Conservation (phyloP, 2,113 vertebrate species). For the Oxyura jamaicensis region DNA sequence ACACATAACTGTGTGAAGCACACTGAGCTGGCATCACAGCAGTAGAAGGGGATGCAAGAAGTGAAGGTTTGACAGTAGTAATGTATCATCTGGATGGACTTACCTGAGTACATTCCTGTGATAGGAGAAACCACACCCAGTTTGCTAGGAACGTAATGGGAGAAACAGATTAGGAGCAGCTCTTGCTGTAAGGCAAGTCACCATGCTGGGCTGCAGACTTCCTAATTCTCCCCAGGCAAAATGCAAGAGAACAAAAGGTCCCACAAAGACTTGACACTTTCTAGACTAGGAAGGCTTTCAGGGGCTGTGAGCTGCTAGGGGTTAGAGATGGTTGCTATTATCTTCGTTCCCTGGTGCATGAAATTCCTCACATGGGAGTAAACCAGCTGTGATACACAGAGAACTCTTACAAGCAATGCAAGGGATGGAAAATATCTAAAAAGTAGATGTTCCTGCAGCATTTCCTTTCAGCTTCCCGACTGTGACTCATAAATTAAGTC, state of each 20-base stretch:
- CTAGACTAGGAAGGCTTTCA: neutral
- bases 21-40: neutral
- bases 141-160: conserved; percentile 1
- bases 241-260: neutral
- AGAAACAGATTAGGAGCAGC: neutral
- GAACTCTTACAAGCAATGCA: neutral
- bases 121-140: conserved; percentile 3
- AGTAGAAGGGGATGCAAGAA: neutral
- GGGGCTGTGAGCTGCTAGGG: neutral
- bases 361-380: neutral
- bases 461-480: neutral
- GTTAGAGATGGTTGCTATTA: neutral
- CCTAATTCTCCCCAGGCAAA: neutral
- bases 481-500: neutral
- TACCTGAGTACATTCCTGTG: neutral
- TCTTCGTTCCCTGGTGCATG: neutral
- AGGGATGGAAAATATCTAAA: neutral
- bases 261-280: neutral
- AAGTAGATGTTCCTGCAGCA: neutral
- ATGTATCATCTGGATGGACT: neutral
- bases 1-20: neutral
- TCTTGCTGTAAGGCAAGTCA: neutral
- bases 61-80: neutral
- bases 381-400: neutral
- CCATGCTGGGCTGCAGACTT: neutral